phyloP scores from a whole-genome alignment of 2,113 vertebrate species.

The Chloebia gouldiae region DNA sequence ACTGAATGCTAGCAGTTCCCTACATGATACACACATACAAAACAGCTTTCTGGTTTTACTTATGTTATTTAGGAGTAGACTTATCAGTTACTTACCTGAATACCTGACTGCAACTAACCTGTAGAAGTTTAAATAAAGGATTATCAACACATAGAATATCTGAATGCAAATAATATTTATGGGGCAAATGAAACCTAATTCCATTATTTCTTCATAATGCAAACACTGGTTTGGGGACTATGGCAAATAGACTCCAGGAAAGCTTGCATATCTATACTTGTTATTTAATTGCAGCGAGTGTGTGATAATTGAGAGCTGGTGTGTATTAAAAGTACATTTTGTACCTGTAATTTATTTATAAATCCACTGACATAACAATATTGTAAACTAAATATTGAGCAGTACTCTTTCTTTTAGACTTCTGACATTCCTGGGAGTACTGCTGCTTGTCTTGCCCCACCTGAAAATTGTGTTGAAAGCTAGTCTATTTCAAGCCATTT shows the following conservation, averaged over 20 bases:
- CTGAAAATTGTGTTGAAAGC: background rate
- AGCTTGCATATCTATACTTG: background rate
- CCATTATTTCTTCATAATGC: background rate
- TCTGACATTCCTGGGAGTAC: background rate
- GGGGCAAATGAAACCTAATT: background rate
- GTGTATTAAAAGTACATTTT: background rate
- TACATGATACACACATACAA: too few relatives aligned
- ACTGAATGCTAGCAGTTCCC: background rate
- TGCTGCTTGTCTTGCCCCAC: background rate
- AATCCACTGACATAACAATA: background rate
- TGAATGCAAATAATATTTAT: background rate
- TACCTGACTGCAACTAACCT: background rate
- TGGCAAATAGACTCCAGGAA: background rate
- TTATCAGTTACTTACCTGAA: background rate
- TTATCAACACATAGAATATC: background rate
- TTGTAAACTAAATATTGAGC: background rate
- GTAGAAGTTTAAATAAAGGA: background rate
- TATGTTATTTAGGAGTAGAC: background rate
- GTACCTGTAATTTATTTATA: background rate
- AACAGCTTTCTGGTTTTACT: background rate
- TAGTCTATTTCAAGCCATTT: background rate
- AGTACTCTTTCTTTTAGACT: background rate
- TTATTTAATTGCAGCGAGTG: background rate
- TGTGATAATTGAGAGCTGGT: background rate
- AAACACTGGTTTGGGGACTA: background rate